Evolutionary conservation across 2,888 invertebrate species (phyloP), one percentile per base, ranked within the genome.

Genomic region (Muscina levida): DNA sequence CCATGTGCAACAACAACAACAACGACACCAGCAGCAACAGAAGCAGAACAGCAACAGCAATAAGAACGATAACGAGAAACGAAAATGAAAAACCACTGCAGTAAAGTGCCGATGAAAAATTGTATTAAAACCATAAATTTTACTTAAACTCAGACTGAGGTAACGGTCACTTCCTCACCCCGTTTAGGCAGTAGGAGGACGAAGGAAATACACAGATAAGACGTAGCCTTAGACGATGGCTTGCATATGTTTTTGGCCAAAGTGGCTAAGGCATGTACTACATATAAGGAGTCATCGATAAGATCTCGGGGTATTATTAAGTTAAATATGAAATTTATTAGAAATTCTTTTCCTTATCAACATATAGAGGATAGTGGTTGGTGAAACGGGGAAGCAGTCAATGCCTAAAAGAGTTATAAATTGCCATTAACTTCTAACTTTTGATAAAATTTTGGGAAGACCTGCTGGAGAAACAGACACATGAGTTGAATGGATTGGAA

Each of bases 91-190:
- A 11, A 62, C 62, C 62, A 62, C 62, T 62, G 62, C 62, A 59
- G 6, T 37, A 59, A 15, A 59, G 59, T 59, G 59, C 48, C 37
- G 77, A 68, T 71, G 74, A 74, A 62, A 77, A 81, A 68, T 68
- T 72, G 56, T 75, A 75, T 77, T 77, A 75, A 75, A 81, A 53
- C 74, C 77, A 81, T 81, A 81, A 77, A 81, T 81, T 77, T 72
- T 72, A 72, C 62, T 77, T 81, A 75, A 77, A 77, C 74, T 53
- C 48, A 67, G 67, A 66, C 57, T 8, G 65, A 70, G 44, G 56
- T 62, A 77, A 72, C 31, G 26, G 68, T 46, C 42, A 62, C 67
- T 77, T 65, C 31, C 6, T 79, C 19, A 51, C 19, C 39, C 22
- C 65, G 62, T 39, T 56, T 59, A 15, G 19, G 26, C 66, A 26